Base-by-base conservation (phyloP, 2,888 invertebrate genomes). In the Eurois occulta region DNA sequence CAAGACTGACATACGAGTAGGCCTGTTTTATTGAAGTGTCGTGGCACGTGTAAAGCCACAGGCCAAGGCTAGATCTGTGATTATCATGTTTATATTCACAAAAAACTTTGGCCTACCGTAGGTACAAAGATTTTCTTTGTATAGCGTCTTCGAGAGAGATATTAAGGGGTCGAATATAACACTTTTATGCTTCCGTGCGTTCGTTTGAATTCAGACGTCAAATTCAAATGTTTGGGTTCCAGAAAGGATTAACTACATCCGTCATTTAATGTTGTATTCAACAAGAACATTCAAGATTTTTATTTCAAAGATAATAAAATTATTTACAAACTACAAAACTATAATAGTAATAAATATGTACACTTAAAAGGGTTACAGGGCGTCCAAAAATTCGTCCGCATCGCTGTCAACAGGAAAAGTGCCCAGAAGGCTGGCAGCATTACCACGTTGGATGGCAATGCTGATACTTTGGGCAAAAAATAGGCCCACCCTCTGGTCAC, bases 21-120 rank as follows among this genome's bases (percentile, higher is more conserved):
- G 6, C 24, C 1, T 46, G 16, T 78, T 46, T 78, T 78, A 52
- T 78, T 75, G 52, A 65, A 64, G n/a, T 35, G 28, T 41, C 7
- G 68, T 1, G 38, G 0, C 32, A 52, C 13, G 11, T 41, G 41
- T 65, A 65, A 41, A n/a, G 18, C 24, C 13, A 13, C 24, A 18
- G 38, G 21, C 2, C 28, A 64, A 43, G 10, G 5, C 7, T 21
- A 48, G n/a, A 65, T 21, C 41, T 13, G 18, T 13, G 35, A 8
- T 10, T 18, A 52, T 65, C 35, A n/a, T 46, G 32, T 71, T 65
- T 7, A 28, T 24, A n/a, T 55, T 55, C 13, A 28, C 4, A 16
- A n/a, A 52, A 58, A 60, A 60, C 28, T 58, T 60, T 18, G 16
- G 8, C 32, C 1, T 18, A 32, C 18, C 8, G 32, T 18, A 32